Conservation (phyloP, 35 echinoderm and acorn worm species). For the Ophiothrix spiculata region DNA sequence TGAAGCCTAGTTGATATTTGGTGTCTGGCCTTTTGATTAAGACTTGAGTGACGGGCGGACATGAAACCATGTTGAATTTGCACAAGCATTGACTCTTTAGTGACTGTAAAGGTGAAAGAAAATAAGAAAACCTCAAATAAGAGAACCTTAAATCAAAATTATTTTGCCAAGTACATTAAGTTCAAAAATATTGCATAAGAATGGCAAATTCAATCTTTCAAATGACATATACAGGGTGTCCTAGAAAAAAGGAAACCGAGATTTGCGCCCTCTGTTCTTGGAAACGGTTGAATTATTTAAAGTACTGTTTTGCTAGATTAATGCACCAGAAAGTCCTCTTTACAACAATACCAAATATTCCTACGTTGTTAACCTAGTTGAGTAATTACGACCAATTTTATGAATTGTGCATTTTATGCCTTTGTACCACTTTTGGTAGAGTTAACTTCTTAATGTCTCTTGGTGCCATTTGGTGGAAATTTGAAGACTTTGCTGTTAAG, state of each 20-base stretch:
- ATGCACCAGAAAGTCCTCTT: too few species aligned
- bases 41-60: slow-evolving; percentile 93
- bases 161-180: not conserved
- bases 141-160: not conserved
- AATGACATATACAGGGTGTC: not conserved
- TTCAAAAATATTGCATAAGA: not conserved
- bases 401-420: too few species aligned
- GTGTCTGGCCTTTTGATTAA: slow-evolving; percentile 93
- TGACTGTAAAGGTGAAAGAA: slow-evolving; percentile 27
- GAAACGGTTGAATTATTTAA: too few species aligned
- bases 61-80: slow-evolving; percentile 95
- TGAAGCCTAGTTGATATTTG: slow-evolving; percentile 97
- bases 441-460: too few species aligned
- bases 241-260: not conserved
- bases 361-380: too few species aligned
- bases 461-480: too few species aligned
- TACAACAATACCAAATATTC: too few species aligned
- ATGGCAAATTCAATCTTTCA: not conserved
- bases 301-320: too few species aligned
- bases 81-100: slow-evolving; percentile 92
- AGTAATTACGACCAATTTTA: too few species aligned
- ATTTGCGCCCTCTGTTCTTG: too few species aligned
- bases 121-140: not conserved
- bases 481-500: too few species aligned
- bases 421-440: too few species aligned